These are phyloP conservation scores for Orthosia gracilis DNA, from an alignment of 2,888 invertebrate species.

Conservation along the genomic window DNA sequence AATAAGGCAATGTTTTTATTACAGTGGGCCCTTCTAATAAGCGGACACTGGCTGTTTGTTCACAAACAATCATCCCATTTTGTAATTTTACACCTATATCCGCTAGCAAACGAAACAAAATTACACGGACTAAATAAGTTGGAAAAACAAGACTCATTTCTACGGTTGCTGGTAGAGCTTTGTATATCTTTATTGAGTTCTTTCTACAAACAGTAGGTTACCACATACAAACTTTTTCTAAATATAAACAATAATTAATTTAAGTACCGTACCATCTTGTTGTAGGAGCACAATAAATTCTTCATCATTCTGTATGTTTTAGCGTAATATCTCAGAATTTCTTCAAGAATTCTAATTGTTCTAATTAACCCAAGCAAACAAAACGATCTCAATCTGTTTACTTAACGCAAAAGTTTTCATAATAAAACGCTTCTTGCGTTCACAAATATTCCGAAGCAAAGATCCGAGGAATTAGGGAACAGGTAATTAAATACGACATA, in stretches of 20 bases:
- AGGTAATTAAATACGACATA: constrained; percentile 80
- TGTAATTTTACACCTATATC: constrained; percentile 86
- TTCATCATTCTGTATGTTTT: constrained; percentile 15
- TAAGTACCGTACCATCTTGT: background rate
- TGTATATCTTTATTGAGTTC: background rate
- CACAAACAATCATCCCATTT: constrained; percentile 86
- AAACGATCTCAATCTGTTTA: constrained; percentile 53
- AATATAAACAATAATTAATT: background rate
- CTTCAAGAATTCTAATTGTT: constrained; percentile 46
- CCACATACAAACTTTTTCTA: background rate
- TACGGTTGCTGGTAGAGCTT: constrained; percentile 2
- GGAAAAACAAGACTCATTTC: constrained; percentile 68
- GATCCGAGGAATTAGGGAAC: constrained; percentile 74
- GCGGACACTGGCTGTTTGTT: constrained; percentile 87
- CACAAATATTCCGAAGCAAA: constrained; percentile 63
- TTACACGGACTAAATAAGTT: constrained; percentile 76
- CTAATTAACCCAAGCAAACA: constrained; percentile 47
- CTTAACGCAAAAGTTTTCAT: constrained; percentile 36
- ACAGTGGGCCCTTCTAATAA: constrained; percentile 86
- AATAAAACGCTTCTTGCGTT: constrained; percentile 22
- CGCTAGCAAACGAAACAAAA: constrained; percentile 77
- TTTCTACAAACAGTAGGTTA: background rate
- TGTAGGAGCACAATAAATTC: background rate
- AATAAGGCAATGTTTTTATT: constrained; percentile 89
- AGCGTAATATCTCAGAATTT: constrained; percentile 23